phyloP scores from a whole-genome alignment of 2,888 invertebrate genomes.

The Amaurobius ferox region DNA sequence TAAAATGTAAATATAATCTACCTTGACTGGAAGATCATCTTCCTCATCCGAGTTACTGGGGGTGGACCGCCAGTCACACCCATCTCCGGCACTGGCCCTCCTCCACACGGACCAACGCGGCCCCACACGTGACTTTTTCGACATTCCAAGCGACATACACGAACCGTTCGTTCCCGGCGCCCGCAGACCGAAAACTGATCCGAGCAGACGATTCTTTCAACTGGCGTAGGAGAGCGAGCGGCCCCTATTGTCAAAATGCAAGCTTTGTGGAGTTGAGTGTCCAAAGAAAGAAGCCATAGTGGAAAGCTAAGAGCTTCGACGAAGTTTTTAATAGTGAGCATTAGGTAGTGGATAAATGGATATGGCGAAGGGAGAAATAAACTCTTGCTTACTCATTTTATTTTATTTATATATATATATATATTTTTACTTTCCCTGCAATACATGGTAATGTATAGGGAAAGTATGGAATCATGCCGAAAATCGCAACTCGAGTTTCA shows the following conservation, averaged over 20 bases:
- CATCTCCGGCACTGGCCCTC: constrained; percentile 53
- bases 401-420: too few species aligned
- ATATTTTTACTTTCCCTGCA: too few species aligned
- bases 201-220: background rate
- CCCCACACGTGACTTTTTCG: constrained; percentile 47
- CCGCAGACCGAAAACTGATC: background rate
- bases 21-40: constrained; percentile 27
- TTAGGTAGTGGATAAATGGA: too few species aligned
- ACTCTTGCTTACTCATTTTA: too few species aligned
- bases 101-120: constrained; percentile 50
- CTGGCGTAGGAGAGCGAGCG: background rate
- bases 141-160: constrained; percentile 52
- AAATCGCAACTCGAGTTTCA: too few species aligned
- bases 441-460: too few species aligned
- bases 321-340: too few species aligned
- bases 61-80: constrained; percentile 58
- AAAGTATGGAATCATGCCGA: too few species aligned
- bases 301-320: background rate
- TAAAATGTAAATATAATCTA: too few species aligned
- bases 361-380: too few species aligned
- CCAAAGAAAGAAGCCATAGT: background rate
- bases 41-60: constrained; percentile 50
- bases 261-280: background rate
- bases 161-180: background rate
- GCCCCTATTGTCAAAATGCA: constrained; percentile 6